Evolutionary conservation across 2,797 vertebrate species (phyloP).

Genomic region (Hapalemur alaotrensis): DNA sequence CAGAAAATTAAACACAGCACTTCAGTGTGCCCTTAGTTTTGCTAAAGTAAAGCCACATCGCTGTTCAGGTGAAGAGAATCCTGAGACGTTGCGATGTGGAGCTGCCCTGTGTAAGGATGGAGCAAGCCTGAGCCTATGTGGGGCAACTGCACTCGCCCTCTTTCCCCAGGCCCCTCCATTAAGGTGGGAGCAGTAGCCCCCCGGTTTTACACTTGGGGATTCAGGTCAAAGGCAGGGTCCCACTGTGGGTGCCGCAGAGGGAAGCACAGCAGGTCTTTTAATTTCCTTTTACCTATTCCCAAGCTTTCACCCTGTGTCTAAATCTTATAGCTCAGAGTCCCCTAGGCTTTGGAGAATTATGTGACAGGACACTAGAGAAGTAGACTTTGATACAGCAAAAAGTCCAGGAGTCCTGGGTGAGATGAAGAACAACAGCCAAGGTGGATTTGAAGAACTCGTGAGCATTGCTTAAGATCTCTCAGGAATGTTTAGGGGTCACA

Average conservation of each 20-base stretch:
- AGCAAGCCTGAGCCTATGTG: background rate
- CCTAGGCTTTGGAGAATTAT: background rate
- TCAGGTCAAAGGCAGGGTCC: background rate
- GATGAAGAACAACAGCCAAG: background rate
- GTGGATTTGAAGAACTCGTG: background rate
- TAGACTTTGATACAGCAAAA: background rate
- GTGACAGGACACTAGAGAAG: background rate
- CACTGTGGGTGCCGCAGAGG: background rate
- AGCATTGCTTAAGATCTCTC: background rate
- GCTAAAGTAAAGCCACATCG: background rate
- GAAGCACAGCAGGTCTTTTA: fast-evolving
- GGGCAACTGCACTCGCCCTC: fast-evolving
- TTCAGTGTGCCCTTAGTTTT: background rate
- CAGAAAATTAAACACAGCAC: background rate
- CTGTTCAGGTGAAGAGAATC: background rate
- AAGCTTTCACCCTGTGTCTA: background rate
- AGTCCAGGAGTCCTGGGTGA: background rate
- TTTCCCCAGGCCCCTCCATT: fast-evolving
- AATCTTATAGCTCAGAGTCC: background rate
- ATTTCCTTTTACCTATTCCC: background rate
- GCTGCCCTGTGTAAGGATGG: fast-evolving
- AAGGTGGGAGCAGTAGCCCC: fast-evolving
- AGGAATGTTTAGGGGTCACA: background rate
- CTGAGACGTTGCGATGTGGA: fast-evolving
- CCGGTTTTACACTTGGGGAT: background rate